Evolutionary conservation across 2,797 vertebrate genomes (phyloP).

Genomic region (Cetoscarus ocellatus): DNA sequence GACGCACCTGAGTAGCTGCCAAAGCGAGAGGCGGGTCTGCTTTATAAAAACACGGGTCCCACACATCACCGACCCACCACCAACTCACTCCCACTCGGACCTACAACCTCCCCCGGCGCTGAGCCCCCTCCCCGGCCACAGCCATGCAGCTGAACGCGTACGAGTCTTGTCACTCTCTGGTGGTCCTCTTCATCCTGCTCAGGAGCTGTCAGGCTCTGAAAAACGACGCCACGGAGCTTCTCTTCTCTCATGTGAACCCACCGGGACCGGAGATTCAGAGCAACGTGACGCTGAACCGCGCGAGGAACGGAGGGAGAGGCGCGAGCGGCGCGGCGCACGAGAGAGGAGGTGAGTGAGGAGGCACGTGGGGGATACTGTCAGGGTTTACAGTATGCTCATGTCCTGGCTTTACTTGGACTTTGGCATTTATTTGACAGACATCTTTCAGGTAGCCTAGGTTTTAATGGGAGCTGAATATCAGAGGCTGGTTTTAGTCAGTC

Average conservation of each 20-base stretch:
- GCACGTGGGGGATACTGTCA: no score
- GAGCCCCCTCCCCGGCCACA: not conserved
- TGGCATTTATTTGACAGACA: no score
- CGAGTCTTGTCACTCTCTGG: constrained; percentile 84
- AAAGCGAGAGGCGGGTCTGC: constrained; percentile 67
- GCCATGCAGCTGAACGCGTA: constrained; percentile 87
- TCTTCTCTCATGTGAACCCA: constrained; percentile 86
- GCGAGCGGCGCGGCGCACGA: constrained; percentile 80
- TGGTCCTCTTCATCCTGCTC: constrained; percentile 88
- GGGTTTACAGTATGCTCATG: no score
- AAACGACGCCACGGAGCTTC: constrained; percentile 95
- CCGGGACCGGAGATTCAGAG: constrained; percentile 80
- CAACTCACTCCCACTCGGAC: not conserved
- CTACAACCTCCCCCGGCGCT: not conserved
- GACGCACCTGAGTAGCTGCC: constrained; percentile 91
- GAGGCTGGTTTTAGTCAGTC: no score
- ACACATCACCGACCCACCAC: not conserved
- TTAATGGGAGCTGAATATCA: no score
- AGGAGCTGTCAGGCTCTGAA: constrained; percentile 89
- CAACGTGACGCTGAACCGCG: constrained; percentile 93
- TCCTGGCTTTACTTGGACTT: no score
- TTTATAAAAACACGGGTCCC: constrained; percentile 59
- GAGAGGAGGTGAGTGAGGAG: constrained; percentile 86
- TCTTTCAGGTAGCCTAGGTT: no score
- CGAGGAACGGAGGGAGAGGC: constrained; percentile 90